phyloP scores from a whole-genome alignment of 2,113 vertebrate species.

The Oophaga pumilio region DNA sequence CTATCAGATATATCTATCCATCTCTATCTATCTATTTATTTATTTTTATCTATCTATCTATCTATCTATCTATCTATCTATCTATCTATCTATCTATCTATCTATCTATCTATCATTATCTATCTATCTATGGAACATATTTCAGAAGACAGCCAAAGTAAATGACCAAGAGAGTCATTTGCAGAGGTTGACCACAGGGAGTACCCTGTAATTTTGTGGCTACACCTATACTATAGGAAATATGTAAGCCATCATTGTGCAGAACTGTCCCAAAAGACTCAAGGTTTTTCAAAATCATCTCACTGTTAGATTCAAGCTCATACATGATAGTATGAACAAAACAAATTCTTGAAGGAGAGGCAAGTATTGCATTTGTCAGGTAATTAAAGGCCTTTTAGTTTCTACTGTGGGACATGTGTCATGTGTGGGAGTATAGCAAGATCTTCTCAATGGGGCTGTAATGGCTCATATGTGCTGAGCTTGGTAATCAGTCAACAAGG shows the following conservation, averaged over 20 bases:
- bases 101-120: not conserved
- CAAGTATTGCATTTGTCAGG: constrained; percentile 77
- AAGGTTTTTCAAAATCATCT: constrained; percentile 70
- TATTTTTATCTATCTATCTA: constrained; percentile 11
- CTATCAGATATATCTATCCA: not conserved
- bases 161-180: not conserved
- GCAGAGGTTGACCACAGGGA: not conserved
- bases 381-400: constrained; percentile 79
- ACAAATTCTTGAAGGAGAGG: constrained; percentile 68
- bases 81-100: not conserved
- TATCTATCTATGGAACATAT: not conserved
- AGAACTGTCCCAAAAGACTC: constrained; percentile 73
- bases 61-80: constrained; percentile 11
- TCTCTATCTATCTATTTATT: constrained; percentile 5
- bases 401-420: constrained; percentile 72
- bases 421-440: constrained; percentile 77
- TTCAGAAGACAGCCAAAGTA: not conserved
- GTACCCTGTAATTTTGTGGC: constrained; percentile 16
- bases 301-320: constrained; percentile 62
- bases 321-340: constrained; percentile 71
- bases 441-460: constrained; percentile 69
- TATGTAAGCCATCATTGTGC: constrained; percentile 70
- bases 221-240: constrained; percentile 67
- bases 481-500: constrained; percentile 65
- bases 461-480: constrained; percentile 65